Base-by-base conservation (phyloP, 2,888 invertebrate species). In the Scaptomyza reducta region DNA sequence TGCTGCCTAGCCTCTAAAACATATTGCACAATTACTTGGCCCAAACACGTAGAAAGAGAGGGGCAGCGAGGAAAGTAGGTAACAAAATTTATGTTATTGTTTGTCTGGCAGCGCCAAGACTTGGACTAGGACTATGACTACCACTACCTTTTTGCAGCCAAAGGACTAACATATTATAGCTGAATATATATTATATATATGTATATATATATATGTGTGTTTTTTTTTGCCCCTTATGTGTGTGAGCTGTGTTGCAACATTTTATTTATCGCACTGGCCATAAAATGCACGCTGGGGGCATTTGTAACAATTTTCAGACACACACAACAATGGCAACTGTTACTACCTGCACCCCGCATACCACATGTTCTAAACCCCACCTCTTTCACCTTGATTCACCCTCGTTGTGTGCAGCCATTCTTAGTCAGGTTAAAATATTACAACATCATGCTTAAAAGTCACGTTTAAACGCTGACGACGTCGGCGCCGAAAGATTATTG, bases 381-480 rank as follows among this genome's bases (percentile, higher is more conserved):
- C 13, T 14, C 13, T 4, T 27, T 0, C 27, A 3, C 16, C 14
- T 2, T 25, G 10, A 11, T n/a, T 14, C 40, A 22, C 47, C 44
- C 46, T 16, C 16, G 58, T 47, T 60, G 31, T 55, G 46, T 59
- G 69, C 47, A 56, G 61, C 50, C 55, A 69, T 77, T 86, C 86
- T 84, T 87, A 84, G 84, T 82, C 87, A 77, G 75, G 87, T 85
- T 85, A 85, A 85, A 85, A 88, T 87, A 88, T 88, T 88, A 84
- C 88, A 87, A 79, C 89, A 87, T 89, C 88, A 87, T 87, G 88
- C 88, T 88, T 79, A 81, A 81, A 77, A 88, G 88, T 88, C 88
- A 88, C 88, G 88, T 88, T 88, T 88, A 79, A 87, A 79, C 78
- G 81, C 79, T 86, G 78, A 87, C 87, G 74, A 88, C 88, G 84